These are phyloP conservation scores for Diadegma fenestrale DNA, from an alignment of 2,888 invertebrate genomes.

Conservation along the genomic window DNA sequence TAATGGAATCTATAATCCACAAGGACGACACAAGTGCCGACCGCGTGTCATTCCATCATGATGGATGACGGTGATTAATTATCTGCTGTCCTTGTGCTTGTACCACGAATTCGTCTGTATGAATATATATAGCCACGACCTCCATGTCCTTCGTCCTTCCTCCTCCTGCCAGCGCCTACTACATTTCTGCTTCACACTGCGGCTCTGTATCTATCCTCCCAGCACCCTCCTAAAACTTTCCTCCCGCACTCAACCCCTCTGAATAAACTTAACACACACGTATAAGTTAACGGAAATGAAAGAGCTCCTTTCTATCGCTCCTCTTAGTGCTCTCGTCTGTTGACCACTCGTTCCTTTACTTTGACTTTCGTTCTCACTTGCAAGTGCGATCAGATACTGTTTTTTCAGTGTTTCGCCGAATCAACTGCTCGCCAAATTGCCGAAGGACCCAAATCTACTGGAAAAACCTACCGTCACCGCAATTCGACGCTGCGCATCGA, in stretches of 20 bases:
- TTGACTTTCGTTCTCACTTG: slow-evolving; percentile 24
- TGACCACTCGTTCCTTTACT: slow-evolving; percentile 33
- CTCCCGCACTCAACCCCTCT: slow-evolving; percentile 26
- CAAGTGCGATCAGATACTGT: slow-evolving; percentile 43
- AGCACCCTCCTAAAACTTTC: neutral
- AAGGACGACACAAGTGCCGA: slow-evolving; percentile 70
- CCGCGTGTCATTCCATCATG: slow-evolving; percentile 77
- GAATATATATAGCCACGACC: slow-evolving; percentile 4
- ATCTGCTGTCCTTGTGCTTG: slow-evolving; percentile 76
- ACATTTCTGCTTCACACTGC: slow-evolving; percentile 13
- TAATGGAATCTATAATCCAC: slow-evolving; percentile 57
- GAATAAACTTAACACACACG: slow-evolving; percentile 45
- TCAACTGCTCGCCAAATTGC: slow-evolving; percentile 70
- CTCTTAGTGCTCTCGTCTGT: slow-evolving; percentile 12
- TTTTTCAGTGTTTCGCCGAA: slow-evolving; percentile 58
- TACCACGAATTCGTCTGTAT: slow-evolving; percentile 49
- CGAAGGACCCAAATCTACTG: slow-evolving; percentile 24
- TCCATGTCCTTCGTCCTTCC: slow-evolving; percentile 11
- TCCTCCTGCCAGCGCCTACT: slow-evolving; percentile 38
- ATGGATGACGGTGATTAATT: slow-evolving; percentile 83
- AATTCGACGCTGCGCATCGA: neutral
- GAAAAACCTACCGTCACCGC: neutral
- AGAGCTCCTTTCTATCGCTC: neutral
- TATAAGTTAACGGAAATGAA: slow-evolving; percentile 35
- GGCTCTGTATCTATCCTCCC: neutral